These are phyloP conservation scores for Drosophila nigricruria DNA, from an alignment of 2,888 invertebrate species.

Conservation along the genomic window DNA sequence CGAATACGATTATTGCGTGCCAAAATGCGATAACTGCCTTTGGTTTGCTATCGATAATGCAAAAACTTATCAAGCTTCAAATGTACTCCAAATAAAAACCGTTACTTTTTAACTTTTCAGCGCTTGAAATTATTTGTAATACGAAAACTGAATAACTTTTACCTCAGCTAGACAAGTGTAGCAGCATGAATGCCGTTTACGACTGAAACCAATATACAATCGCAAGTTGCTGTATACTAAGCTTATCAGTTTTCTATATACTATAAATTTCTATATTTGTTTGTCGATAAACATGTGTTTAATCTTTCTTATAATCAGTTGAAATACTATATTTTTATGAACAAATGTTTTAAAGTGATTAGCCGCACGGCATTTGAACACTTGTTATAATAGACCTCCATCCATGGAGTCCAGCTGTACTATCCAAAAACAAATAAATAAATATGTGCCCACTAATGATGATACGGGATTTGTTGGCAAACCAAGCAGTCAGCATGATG, in stretches of 20 bases:
- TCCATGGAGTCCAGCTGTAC: background rate
- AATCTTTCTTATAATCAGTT: constrained; percentile 2
- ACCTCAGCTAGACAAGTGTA: constrained; percentile 57
- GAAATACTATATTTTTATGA: background rate
- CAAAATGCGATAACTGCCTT: constrained; percentile 20
- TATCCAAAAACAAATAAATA: background rate
- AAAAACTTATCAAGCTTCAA: constrained; percentile 1
- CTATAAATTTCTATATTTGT: background rate
- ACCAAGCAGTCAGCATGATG: constrained; percentile 41
- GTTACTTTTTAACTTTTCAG: background rate
- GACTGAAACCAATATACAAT: constrained; percentile 47
- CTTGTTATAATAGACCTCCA: background rate
- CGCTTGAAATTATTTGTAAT: no score
- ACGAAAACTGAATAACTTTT: background rate
- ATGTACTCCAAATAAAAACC: background rate
- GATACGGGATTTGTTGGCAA: constrained; percentile 22
- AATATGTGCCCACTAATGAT: constrained; percentile 45
- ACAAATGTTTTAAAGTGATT: constrained; percentile 8
- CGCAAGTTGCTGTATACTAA: constrained; percentile 21
- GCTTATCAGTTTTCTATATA: constrained; percentile 40
- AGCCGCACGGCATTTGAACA: constrained; percentile 17
- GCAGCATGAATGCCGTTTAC: constrained; percentile 47
- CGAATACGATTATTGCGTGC: constrained; percentile 12
- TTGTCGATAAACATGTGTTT: constrained; percentile 15
- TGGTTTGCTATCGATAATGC: constrained; percentile 12